Percentiles rank a stretch among this genome's conserved stretches.
These are phyloP conservation scores for Sericinus montela DNA, from an alignment of 2,888 invertebrate species.

Conservation along the genomic window DNA sequence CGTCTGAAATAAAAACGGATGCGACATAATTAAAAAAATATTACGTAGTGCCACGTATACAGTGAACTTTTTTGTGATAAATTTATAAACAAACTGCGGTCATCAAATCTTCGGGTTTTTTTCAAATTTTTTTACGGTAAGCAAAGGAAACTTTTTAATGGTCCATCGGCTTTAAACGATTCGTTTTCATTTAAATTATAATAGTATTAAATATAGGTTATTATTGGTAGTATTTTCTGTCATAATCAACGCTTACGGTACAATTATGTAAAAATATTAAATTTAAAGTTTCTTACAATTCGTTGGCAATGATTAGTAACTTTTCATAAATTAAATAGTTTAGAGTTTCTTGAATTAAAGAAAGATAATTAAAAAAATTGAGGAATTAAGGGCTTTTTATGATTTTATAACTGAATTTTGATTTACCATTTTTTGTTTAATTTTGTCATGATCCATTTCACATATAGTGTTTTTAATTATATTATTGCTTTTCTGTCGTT, in stretches of 20 bases:
- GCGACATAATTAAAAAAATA: conserved; percentile 31
- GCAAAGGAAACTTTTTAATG: conserved; percentile 40
- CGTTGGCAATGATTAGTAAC: no score
- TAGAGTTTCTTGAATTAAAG: no score
- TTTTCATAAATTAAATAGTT: no score
- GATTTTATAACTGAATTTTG: no score
- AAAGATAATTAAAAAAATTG: no score
- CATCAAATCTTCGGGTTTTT: conserved; percentile 19
- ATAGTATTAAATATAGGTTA: conserved; percentile 48
- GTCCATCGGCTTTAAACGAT: conserved; percentile 30
- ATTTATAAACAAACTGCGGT: conserved; percentile 27
- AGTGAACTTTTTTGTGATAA: conserved; percentile 58
- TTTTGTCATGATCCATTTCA: no score
- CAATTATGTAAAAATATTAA: not conserved
- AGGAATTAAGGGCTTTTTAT: no score
- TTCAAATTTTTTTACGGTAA: conserved; percentile 41
- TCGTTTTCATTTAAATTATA: conserved; percentile 36
- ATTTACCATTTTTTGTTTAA: no score
- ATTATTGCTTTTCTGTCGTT: no score
- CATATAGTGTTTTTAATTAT: no score
- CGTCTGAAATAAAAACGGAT: conserved; percentile 44
- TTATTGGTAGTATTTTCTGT: conserved; percentile 16
- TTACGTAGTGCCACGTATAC: conserved; percentile 40
- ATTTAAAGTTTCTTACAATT: no score
- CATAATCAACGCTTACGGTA: not conserved